Evolutionary conservation across 2,888 invertebrate genomes (phyloP), one percentile per base, ranked within the genome.

Genomic region (Atethmia centrago): DNA sequence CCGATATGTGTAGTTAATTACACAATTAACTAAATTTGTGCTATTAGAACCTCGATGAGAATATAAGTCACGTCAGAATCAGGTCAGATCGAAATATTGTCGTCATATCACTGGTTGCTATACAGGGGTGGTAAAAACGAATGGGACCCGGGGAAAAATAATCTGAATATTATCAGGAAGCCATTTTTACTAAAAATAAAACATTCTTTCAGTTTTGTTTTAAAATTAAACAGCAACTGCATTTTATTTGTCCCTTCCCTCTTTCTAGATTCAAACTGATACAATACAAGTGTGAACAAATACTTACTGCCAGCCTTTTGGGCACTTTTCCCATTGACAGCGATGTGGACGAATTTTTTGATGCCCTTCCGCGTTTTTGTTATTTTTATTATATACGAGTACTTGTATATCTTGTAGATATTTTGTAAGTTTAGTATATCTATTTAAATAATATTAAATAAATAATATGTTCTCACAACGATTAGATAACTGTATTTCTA

Each of bases 11-110:
- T 80, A 80, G 47, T 69, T 83, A 80, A 80, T 80, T 53, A 83
- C 61, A 56, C 79, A 79, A 83, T 80, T 68, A 79, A 83, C 68
- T 69, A 62, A 83, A 83, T 80, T 80, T 49, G 62, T 73, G 79
- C 79, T 58, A 79, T 80, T 80, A 80, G 65, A 73, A 56, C 31
- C 25, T 73, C 59, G 47, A 72, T 83, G 68, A 68, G 40, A 66
- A 53, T 47, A 71, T 67, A 59, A 31, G 36, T 78, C 68, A 62
- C 51, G 47, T 78, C 56, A 58, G 55, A 72, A 73, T 62, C 42
- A 72, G 79, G 83, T 68, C 53, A 72, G 55, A 72, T 53, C 68
- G 53, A 69, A 83, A 69, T 62, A 62, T 82, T 4, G 47, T 45
- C 58, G 19, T 42, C 40, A 78, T 53, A 31, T 9, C 36, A 36